Conservation (phyloP, 2,888 invertebrate genomes). For the Spisula subtruncata region DNA sequence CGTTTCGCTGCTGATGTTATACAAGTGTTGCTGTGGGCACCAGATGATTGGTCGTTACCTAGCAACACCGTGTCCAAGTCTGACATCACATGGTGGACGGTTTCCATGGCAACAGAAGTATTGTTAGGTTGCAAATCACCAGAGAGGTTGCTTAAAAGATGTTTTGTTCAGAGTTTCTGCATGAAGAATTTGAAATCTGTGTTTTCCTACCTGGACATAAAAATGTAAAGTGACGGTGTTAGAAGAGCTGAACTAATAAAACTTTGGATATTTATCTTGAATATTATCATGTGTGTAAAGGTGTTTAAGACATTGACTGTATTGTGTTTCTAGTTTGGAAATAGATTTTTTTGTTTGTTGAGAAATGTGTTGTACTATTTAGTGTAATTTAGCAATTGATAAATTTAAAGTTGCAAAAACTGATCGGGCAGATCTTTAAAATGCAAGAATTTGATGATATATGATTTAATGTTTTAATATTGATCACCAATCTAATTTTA, state of each 20-base stretch:
- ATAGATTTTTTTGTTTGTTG: too few relatives aligned
- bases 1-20: constrained; percentile 77
- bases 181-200: constrained; percentile 37
- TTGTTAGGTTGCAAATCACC: constrained; percentile 41
- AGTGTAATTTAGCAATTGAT: too few relatives aligned
- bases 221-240: background rate
- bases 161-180: constrained; percentile 49
- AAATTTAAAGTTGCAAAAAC: too few relatives aligned
- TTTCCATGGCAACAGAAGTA: constrained; percentile 64
- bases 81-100: constrained; percentile 61
- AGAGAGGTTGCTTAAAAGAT: constrained; percentile 29
- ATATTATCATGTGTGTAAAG: too few relatives aligned
- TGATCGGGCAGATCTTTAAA: too few relatives aligned
- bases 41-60: constrained; percentile 70
- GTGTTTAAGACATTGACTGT: too few relatives aligned
- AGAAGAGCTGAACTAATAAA: too few relatives aligned
- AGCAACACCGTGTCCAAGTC: constrained; percentile 48
- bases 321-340: too few relatives aligned
- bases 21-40: constrained; percentile 75
- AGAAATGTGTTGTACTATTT: too few relatives aligned
- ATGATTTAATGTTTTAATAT: too few relatives aligned
- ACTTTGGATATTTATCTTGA: too few relatives aligned
- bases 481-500: background rate
- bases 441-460: too few relatives aligned
- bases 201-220: constrained; percentile 28